A percentile compares a stretch with the other conserved stretches of the same genome.
Evolutionary conservation across 1,140 invertebrate genomes (phyloP).

Genomic region (Drosophila murphyi): DNA sequence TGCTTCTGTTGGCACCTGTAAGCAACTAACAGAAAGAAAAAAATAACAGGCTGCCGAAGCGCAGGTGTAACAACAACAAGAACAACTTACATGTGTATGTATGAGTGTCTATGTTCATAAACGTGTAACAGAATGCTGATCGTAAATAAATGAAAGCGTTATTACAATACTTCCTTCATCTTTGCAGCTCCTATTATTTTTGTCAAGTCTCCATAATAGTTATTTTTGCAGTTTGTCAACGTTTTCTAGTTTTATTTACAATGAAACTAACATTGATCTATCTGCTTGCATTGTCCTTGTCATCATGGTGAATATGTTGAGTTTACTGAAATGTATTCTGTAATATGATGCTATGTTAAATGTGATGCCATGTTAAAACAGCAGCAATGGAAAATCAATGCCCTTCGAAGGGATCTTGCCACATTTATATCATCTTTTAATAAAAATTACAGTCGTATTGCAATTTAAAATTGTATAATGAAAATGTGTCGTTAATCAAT

Average conservation of each 20-base stretch:
- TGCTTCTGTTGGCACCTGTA: conserved; percentile 5
- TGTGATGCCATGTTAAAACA: conserved; percentile 6
- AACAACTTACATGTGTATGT: not conserved
- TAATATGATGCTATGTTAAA: conserved; percentile 20
- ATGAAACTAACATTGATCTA: not conserved
- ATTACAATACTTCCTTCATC: not conserved
- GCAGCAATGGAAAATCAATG: no score
- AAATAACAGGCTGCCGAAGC: conserved; percentile 1
- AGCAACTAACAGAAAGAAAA: conserved; percentile 11
- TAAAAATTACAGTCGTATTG: not conserved
- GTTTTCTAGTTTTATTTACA: not conserved
- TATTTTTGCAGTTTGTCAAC: not conserved
- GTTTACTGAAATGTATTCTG: not conserved
- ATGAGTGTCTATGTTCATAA: not conserved
- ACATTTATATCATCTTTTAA: not conserved
- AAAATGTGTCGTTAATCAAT: not conserved
- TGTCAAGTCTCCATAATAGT: not conserved
- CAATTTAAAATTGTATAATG: no score
- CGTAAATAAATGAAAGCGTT: not conserved
- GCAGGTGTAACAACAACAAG: conserved; percentile 8
- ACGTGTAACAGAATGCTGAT: not conserved
- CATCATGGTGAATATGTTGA: conserved; percentile 6
- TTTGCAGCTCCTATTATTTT: not conserved
- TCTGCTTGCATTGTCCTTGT: conserved; percentile 5
- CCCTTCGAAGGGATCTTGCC: not conserved